phyloP scores from a whole-genome alignment of 2,797 vertebrate genomes.

The Neosilurus mollespiculum region DNA sequence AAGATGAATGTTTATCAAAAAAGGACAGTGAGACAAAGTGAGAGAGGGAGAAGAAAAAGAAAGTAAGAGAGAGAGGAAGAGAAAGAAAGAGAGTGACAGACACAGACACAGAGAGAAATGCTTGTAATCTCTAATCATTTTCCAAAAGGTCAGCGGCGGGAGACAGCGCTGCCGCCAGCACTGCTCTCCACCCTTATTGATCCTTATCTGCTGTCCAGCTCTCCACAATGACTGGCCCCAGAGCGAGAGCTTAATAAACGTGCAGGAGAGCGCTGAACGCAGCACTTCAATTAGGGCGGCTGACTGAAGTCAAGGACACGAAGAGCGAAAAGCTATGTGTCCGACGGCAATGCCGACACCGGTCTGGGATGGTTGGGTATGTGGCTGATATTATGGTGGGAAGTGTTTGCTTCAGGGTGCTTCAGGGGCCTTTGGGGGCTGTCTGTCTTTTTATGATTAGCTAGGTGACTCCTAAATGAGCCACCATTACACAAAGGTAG shows the following conservation, averaged over 20 bases:
- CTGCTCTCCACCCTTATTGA: conserved; percentile 57
- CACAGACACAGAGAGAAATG: conserved; percentile 36
- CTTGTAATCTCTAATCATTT: conserved; percentile 56
- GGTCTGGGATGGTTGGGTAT: conserved; percentile 43
- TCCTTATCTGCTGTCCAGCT: conserved; percentile 55
- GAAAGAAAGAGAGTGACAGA: conserved; percentile 36
- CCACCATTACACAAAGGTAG: conserved; percentile 17
- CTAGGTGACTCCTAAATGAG: conserved; percentile 50
- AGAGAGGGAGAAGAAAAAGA: neutral
- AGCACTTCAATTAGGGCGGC: conserved; percentile 49
- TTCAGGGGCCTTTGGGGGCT: conserved; percentile 30
- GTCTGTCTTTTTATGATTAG: conserved; percentile 46
- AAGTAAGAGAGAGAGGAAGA: neutral
- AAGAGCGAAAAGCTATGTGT: conserved; percentile 28
- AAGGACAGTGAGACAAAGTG: neutral
- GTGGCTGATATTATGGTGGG: conserved; percentile 30
- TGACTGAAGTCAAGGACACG: conserved; percentile 50
- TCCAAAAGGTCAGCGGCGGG: conserved; percentile 50
- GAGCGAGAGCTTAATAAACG: conserved; percentile 56
- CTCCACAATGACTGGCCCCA: conserved; percentile 53
- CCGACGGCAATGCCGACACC: conserved; percentile 27
- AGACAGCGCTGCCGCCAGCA: conserved; percentile 45
- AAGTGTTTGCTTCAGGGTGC: conserved; percentile 9
- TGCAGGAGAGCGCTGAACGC: conserved; percentile 43
- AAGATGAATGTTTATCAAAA: neutral